These are phyloP conservation scores for Neosilurus mollespiculum DNA, from an alignment of 2,797 vertebrate species.

Conservation along the genomic window DNA sequence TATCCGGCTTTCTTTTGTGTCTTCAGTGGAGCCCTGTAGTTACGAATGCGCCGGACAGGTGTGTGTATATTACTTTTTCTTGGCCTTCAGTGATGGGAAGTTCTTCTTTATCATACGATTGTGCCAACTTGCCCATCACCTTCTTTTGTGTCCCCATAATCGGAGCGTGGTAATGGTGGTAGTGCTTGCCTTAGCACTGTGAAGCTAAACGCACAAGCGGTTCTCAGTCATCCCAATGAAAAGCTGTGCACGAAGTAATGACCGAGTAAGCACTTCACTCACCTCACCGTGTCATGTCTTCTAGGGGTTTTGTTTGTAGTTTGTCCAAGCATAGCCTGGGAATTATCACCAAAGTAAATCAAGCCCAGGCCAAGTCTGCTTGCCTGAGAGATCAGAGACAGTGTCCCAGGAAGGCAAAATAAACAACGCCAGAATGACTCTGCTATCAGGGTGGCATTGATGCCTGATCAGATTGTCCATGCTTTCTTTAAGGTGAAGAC, in stretches of 20 bases:
- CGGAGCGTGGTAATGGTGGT: constrained; percentile 32
- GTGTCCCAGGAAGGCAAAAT: constrained; percentile 8
- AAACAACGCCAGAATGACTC: constrained; percentile 18
- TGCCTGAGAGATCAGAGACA: constrained; percentile 35
- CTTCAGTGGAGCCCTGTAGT: background rate
- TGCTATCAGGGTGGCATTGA: constrained; percentile 29
- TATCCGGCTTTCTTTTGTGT: background rate
- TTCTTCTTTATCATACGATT: constrained; percentile 6
- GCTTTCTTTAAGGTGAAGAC: constrained; percentile 16
- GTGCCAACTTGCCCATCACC: constrained; percentile 22
- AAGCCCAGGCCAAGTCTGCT: constrained; percentile 10
- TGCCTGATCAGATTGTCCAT: constrained; percentile 28
- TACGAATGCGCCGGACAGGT: background rate
- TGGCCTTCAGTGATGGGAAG: background rate
- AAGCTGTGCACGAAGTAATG: constrained; percentile 28
- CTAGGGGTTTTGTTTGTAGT: constrained; percentile 21
- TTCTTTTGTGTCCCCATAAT: constrained; percentile 10
- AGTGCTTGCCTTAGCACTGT: constrained; percentile 37
- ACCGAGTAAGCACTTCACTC: constrained; percentile 24
- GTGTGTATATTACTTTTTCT: background rate
- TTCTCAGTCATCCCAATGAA: constrained; percentile 22
- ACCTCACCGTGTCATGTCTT: background rate
- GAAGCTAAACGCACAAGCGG: constrained; percentile 35
- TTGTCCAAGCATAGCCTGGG: constrained; percentile 33
- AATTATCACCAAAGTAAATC: constrained; percentile 23